A percentile compares a stretch with the other conserved stretches of the same genome.
phyloP scores from a whole-genome alignment of 2,888 invertebrate genomes.

The Chrysolina americana region DNA sequence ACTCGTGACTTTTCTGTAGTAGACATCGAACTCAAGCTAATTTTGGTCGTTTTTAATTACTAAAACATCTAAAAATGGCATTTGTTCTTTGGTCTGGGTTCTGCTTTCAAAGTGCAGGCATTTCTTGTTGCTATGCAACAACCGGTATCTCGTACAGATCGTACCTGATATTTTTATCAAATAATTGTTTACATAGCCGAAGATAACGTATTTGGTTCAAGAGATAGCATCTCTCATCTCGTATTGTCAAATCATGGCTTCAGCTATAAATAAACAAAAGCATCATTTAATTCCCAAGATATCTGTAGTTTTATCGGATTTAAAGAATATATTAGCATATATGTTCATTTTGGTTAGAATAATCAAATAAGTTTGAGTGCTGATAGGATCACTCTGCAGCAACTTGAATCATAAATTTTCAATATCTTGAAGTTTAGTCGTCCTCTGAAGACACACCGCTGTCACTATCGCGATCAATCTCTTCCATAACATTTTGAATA shows the following conservation, averaged over 20 bases:
- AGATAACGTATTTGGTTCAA: slow-evolving; percentile 9
- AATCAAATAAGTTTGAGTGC: slow-evolving; percentile 28
- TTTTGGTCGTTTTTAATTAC: too few relatives aligned
- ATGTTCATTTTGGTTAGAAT: slow-evolving; percentile 32
- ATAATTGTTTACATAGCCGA: background rate
- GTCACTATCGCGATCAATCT: slow-evolving; percentile 41
- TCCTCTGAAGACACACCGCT: slow-evolving; percentile 41
- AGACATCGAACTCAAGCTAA: too few relatives aligned
- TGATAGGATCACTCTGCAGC: slow-evolving; percentile 44
- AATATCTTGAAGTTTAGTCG: slow-evolving; percentile 49
- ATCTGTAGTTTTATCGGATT: slow-evolving; percentile 30
- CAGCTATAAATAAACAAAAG: slow-evolving; percentile 26
- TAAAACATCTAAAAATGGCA: too few relatives aligned
- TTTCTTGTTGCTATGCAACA: slow-evolving; percentile 9
- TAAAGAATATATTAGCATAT: slow-evolving; percentile 30
- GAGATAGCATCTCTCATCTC: slow-evolving; percentile 11
- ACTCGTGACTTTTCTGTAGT: too few relatives aligned
- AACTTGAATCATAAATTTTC: slow-evolving; percentile 56
- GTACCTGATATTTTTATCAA: slow-evolving; percentile 2
- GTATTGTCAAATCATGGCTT: slow-evolving; percentile 10
- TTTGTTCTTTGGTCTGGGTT: too few relatives aligned
- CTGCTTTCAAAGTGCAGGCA: too few relatives aligned
- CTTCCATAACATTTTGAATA: slow-evolving; percentile 25
- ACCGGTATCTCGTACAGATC: background rate
- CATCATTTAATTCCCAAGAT: slow-evolving; percentile 27